Base-by-base conservation (phyloP, 2,888 invertebrate genomes). In the Himalopsyche japonica region DNA sequence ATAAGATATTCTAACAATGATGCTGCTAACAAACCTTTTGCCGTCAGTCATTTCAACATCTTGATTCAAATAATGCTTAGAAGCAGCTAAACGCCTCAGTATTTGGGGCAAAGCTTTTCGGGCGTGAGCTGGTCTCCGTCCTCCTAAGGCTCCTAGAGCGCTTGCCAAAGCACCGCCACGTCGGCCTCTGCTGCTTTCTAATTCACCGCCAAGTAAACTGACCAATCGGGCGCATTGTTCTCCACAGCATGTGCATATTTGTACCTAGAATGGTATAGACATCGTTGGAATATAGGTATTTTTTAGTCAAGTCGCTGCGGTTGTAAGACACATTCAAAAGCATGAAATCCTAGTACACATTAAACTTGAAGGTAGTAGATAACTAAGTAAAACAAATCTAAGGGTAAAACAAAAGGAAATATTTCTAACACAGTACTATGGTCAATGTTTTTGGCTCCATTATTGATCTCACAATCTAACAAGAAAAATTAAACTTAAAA, bases 181-280 rank as follows among this genome's bases (percentile, higher is more conserved):
- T 20, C 49, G 76, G 7, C 87, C 85, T 76, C 47, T 77, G n/a
- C 82, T 81, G 76, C 47, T 64, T 76, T 86, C 86, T 77, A 86
- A 49, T 47, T 87, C 85, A 4, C 82, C 76, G 12, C 86, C 87
- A 24, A 87, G 43, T 43, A 87, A 70, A 6, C 70, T 77, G 12
- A 87, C 87, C 27, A 87, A 49, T 48, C 87, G 85, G 2, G 83
- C 79, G 79, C 87, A 86, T 24, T 87, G 85, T 20, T 83, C 85
- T 6, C 83, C 84, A 27, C 86, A 85, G 70, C 87, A 86, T 64
- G 82, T 82, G 47, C 87, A 87, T 24, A 87, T 85, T 82, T 87
- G 87, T 20, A 87, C 87, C 87, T 87, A 49, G 15, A 81, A 64
- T 70, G 70, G 30, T n/a, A 34, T 32, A 82, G 18, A 15, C 1